phyloP scores from a whole-genome alignment of 2,888 invertebrate genomes.

The Halictus ligatus region DNA sequence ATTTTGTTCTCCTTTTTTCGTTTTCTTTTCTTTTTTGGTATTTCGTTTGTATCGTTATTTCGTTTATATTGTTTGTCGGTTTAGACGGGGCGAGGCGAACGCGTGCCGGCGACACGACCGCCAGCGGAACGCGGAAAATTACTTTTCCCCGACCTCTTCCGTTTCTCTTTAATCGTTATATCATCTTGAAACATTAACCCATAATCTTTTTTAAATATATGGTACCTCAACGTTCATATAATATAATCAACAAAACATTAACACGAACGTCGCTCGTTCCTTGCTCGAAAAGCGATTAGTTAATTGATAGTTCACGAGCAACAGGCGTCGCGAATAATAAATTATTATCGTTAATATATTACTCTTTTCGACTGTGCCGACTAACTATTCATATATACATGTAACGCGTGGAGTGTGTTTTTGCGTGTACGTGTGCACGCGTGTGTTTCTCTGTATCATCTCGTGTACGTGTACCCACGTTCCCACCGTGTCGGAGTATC shows the following conservation, averaged over 20 bases:
- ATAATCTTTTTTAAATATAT: slow-evolving; percentile 73
- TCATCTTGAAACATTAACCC: slow-evolving; percentile 69
- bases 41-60: not conserved
- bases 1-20: not conserved
- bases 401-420: slow-evolving; percentile 36
- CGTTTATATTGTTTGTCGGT: too few species aligned
- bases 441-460: slow-evolving; percentile 42
- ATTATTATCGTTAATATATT: slow-evolving; percentile 65
- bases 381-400: slow-evolving; percentile 65
- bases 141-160: not conserved
- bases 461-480: slow-evolving; percentile 45
- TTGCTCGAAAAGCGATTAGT: slow-evolving; percentile 58
- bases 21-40: too few species aligned
- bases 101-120: slow-evolving; percentile 30
- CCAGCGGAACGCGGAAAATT: slow-evolving; percentile 44
- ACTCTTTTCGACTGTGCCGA: slow-evolving; percentile 65
- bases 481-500: not conserved
- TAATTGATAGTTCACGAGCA: slow-evolving; percentile 65
- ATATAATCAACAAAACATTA: slow-evolving; percentile 80
- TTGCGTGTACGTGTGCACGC: slow-evolving; percentile 39
- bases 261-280: slow-evolving; percentile 72
- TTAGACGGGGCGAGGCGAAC: not conserved
- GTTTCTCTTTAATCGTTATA: slow-evolving; percentile 28
- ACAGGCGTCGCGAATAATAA: slow-evolving; percentile 70
- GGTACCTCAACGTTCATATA: slow-evolving; percentile 77